Evolutionary conservation across 2,888 invertebrate species (phyloP).

Genomic region (Orchesella flavescens): DNA sequence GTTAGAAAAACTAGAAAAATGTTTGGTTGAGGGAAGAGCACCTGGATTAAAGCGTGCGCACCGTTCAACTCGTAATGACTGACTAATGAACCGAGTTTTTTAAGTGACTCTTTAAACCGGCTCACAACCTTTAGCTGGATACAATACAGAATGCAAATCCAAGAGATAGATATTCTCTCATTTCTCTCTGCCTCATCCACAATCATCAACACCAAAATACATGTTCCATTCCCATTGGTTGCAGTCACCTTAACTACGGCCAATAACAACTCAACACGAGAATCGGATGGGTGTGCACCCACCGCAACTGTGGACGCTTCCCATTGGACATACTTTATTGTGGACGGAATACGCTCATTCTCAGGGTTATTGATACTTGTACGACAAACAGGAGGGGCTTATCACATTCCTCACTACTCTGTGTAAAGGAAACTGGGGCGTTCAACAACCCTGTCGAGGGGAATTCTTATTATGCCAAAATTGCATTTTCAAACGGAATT

Average conservation of each 20-base stretch:
- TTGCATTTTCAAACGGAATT: too few relatives aligned
- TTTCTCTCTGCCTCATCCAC: not conserved
- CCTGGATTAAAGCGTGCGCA: not conserved
- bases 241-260: not conserved
- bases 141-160: not conserved
- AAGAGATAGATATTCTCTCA: not conserved
- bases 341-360: too few relatives aligned
- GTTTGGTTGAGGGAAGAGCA: not conserved
- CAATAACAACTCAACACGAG: constrained; percentile 31
- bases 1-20: too few relatives aligned
- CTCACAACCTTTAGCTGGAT: not conserved
- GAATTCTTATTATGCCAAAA: too few relatives aligned
- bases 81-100: constrained; percentile 30
- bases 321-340: not conserved
- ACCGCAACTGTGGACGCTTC: not conserved
- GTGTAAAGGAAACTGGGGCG: too few relatives aligned
- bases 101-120: not conserved
- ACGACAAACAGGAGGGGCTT: too few relatives aligned
- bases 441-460: too few relatives aligned
- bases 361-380: too few relatives aligned
- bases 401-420: too few relatives aligned
- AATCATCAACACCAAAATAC: constrained; percentile 10
- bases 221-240: constrained; percentile 43
- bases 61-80: not conserved
- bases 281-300: not conserved